Percentiles rank a stretch among this genome's conserved stretches.
phyloP scores from a whole-genome alignment of 1,140 invertebrate genomes.

The Heliconius nattereri region DNA sequence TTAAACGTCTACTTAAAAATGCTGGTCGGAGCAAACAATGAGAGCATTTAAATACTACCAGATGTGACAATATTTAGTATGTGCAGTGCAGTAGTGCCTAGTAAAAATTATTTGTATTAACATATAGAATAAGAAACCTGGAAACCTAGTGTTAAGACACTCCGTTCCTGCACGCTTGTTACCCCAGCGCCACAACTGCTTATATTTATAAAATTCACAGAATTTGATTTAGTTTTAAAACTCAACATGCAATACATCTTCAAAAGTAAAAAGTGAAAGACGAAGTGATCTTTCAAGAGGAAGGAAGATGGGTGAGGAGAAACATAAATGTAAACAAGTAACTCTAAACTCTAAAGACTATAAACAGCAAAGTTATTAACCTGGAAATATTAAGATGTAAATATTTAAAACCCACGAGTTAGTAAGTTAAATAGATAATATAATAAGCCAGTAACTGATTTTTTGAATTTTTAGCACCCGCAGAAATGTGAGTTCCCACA shows the following conservation, averaged over 20 bases:
- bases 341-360: neutral
- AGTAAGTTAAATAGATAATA: neutral
- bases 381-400: neutral
- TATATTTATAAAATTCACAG: no score
- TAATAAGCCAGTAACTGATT: neutral
- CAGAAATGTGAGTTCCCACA: neutral
- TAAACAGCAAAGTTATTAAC: neutral
- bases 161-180: no score
- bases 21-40: conserved; percentile 1
- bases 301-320: conserved; percentile 1
- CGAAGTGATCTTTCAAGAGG: no score
- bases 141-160: no score
- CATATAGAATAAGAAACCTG: no score
- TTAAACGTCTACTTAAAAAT: conserved; percentile 12
- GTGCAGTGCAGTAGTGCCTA: neutral
- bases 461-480: neutral
- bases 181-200: no score
- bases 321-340: neutral
- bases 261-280: no score
- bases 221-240: no score
- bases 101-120: neutral
- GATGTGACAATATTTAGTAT: conserved; percentile 3
- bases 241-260: no score
- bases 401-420: neutral
- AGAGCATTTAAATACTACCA: conserved; percentile 11